Evolutionary conservation across 2,113 vertebrate genomes (phyloP), one percentile per base, ranked within the genome.

Genomic region (Tragulus kanchil): DNA sequence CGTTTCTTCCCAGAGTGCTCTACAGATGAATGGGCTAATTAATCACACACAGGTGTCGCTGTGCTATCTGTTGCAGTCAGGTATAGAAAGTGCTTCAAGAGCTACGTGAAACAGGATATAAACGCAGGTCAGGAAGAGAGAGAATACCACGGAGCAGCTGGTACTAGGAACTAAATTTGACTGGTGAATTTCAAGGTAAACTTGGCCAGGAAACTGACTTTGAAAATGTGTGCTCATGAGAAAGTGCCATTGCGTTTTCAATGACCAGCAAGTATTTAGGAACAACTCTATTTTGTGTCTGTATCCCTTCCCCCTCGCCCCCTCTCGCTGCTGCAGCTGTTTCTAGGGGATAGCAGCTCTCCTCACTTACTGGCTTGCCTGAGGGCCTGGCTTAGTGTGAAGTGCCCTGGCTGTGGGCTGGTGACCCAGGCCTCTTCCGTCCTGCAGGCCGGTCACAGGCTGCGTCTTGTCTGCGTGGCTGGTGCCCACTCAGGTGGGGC

Each of bases 241-340:
- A 61, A 86, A 69, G 96, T 93, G 95, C 93, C 95, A 91, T 36
- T 84, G 93, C 69, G 54, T 95, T 95, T 96, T 86, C 75, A 94
- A 52, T 59, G 88, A 92, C 92, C 90, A 95, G 94, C 82, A 59
- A 92, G 94, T 96, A 19, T 94, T 97, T 62, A 36, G 28, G 81
- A 58, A 64, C 3, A 19, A 7, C 11, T 85, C 59, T 67, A 28
- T 92, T 85, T 88, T n/a, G 0, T 45, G 23, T 78, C 89, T 67
- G n/a, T 16, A 3, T 16, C 42, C 45, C 4, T 3, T 50, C 56
- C 26, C 1, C 5, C 2, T 65, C 42, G 45, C 42, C 11, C 42
- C 67, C 23, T 78, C 48, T 90, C 56, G 0, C 10, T 50, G 61
- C 25, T 42, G 42, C 21, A 9, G 69, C 75, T 85, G 25, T 64